phyloP scores from a whole-genome alignment of 2,888 invertebrate genomes.

The Synanthedon vespiformis region DNA sequence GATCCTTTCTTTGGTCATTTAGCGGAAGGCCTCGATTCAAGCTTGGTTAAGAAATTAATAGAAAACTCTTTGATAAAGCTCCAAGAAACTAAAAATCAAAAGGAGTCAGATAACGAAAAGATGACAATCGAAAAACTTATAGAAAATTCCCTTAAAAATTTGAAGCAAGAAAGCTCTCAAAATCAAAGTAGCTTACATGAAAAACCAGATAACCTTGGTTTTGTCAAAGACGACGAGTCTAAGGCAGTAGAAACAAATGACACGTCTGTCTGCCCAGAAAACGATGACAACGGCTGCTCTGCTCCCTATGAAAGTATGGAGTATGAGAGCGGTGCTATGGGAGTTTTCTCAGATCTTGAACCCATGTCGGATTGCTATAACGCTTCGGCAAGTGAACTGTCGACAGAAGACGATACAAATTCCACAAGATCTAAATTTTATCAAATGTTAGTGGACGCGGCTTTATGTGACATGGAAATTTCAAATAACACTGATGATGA shows the following conservation, averaged over 20 bases:
- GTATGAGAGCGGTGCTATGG: conserved; percentile 71
- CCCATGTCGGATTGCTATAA: conserved; percentile 79
- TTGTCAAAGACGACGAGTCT: conserved; percentile 21
- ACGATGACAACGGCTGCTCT: conserved; percentile 72
- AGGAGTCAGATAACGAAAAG: conserved; percentile 55
- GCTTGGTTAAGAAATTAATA: conserved; percentile 73
- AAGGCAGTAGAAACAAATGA: conserved; percentile 26
- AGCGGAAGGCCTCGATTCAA: conserved; percentile 72
- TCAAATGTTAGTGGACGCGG: conserved; percentile 78
- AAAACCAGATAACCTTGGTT: conserved; percentile 28
- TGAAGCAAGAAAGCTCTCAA: conserved; percentile 43
- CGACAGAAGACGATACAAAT: conserved; percentile 74
- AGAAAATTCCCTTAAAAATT: conserved; percentile 54
- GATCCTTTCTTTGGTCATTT: conserved; percentile 75
- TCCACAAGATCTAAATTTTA: conserved; percentile 78
- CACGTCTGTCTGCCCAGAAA: conserved; percentile 33
- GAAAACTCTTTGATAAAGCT: conserved; percentile 76
- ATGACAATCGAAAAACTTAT: conserved; percentile 64
- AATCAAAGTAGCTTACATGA: conserved; percentile 15
- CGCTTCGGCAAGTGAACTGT: conserved; percentile 74
- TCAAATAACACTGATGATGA: conserved; percentile 73
- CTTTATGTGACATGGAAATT: conserved; percentile 76
- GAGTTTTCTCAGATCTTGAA: conserved; percentile 64
- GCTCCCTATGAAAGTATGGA: conserved; percentile 83
- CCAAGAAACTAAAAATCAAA: conserved; percentile 56